phyloP scores from a whole-genome alignment of 2,888 invertebrate species.

The Lasiommata megera region DNA sequence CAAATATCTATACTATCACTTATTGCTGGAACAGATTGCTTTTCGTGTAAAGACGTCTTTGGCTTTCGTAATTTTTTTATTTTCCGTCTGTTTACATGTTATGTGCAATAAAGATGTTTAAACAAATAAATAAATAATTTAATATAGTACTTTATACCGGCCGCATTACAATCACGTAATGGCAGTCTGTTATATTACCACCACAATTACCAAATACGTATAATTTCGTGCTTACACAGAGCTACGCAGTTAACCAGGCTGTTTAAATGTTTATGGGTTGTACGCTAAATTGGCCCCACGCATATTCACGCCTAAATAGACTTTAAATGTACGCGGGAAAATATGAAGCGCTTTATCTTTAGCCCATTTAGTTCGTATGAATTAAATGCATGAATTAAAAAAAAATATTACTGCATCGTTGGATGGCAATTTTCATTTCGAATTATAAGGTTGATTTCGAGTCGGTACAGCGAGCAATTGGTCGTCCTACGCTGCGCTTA shows the following conservation, averaged over 20 bases:
- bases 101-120: too few relatives aligned
- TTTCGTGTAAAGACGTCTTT: too few relatives aligned
- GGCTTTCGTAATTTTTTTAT: too few relatives aligned
- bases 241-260: conserved; percentile 37
- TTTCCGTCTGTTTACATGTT: too few relatives aligned
- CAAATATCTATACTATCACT: too few relatives aligned
- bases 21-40: too few relatives aligned
- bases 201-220: conserved; percentile 66
- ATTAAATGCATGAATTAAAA: conserved; percentile 14
- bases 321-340: conserved; percentile 27
- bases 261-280: conserved; percentile 43
- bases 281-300: conserved; percentile 36
- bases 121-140: neutral
- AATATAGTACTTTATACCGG: conserved; percentile 49
- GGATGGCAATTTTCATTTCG: too few relatives aligned
- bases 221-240: conserved; percentile 41
- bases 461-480: too few relatives aligned
- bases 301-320: conserved; percentile 34
- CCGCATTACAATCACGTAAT: conserved; percentile 63
- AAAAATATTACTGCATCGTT: neutral
- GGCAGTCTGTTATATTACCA: conserved; percentile 54
- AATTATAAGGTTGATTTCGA: too few relatives aligned
- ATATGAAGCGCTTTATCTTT: conserved; percentile 24
- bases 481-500: too few relatives aligned
- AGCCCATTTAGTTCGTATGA: conserved; percentile 18